phyloP scores from a whole-genome alignment of 2,797 vertebrate genomes.

The Picus viridis region DNA sequence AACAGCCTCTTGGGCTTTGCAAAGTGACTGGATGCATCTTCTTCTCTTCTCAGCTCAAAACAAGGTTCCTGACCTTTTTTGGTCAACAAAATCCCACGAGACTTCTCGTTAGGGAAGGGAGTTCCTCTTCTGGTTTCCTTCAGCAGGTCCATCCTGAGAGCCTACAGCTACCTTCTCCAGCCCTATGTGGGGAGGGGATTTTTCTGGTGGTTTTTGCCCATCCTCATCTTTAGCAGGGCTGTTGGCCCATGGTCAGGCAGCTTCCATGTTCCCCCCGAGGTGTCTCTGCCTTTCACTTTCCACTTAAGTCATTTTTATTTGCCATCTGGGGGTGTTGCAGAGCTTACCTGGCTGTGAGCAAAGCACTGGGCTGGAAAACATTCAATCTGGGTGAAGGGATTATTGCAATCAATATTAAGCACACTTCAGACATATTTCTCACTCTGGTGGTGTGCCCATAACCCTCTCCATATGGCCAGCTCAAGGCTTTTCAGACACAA shows the following conservation, averaged over 20 bases:
- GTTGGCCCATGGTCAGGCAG: background rate
- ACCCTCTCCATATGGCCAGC: background rate
- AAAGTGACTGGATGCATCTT: background rate
- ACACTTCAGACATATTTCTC: background rate
- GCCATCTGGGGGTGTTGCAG: background rate
- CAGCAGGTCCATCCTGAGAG: background rate
- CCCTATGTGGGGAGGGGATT: rapidly evolving
- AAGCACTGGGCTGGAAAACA: background rate
- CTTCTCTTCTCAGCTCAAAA: background rate
- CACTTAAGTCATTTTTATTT: background rate
- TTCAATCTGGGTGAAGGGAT: slow-evolving; percentile 4
- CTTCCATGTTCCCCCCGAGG: background rate
- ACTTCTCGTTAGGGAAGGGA: background rate
- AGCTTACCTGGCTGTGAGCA: background rate
- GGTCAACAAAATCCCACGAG: background rate
- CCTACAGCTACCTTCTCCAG: background rate
- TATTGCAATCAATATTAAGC: background rate
- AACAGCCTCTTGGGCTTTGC: background rate
- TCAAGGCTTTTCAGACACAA: background rate
- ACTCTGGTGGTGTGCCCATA: background rate
- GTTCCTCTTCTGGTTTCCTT: slow-evolving; percentile 35
- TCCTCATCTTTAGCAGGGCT: background rate
- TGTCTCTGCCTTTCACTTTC: background rate
- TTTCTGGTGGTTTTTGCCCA: background rate
- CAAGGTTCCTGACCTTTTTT: background rate